phyloP scores from a whole-genome alignment of 2,888 invertebrate species.

The Andrena trimmerana region DNA sequence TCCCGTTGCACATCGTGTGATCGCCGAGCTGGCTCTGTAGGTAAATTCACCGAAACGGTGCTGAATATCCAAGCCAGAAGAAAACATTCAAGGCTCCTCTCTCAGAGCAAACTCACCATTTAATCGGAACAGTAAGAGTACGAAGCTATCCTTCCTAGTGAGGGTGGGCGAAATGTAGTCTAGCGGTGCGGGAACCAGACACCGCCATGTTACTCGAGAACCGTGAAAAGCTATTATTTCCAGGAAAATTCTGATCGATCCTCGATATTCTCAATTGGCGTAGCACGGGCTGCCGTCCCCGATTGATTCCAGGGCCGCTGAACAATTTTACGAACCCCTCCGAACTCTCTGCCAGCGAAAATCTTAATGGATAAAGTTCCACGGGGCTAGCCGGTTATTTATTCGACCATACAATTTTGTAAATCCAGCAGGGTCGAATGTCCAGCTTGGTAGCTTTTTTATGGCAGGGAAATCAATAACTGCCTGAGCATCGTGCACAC shows the following conservation, averaged over 20 bases:
- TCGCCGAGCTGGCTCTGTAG: slow-evolving; percentile 1
- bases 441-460: slow-evolving; percentile 42
- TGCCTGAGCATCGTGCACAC: slow-evolving; percentile 39
- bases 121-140: slow-evolving; percentile 33
- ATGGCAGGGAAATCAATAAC: slow-evolving; percentile 63
- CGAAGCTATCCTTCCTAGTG: slow-evolving; percentile 20
- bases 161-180: slow-evolving; percentile 7
- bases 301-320: background rate
- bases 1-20: slow-evolving; percentile 7
- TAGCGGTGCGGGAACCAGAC: background rate
- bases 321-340: slow-evolving; percentile 6
- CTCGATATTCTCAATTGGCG: background rate
- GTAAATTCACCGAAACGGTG: slow-evolving; percentile 37
- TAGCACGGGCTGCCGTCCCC: background rate
- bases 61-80: slow-evolving; percentile 7
- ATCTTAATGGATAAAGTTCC: slow-evolving; percentile 13
- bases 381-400: background rate
- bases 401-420: slow-evolving; percentile 9
- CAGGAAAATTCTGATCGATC: slow-evolving; percentile 22
- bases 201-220: slow-evolving; percentile 3
- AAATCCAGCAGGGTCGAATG: background rate
- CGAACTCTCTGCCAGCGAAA: background rate
- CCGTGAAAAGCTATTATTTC: slow-evolving; percentile 3
- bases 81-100: slow-evolving; percentile 24
- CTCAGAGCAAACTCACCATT: slow-evolving; percentile 24